These are phyloP conservation scores for Ochotona princeps DNA, from an alignment of 2,113 vertebrate genomes.

Conservation along the genomic window DNA sequence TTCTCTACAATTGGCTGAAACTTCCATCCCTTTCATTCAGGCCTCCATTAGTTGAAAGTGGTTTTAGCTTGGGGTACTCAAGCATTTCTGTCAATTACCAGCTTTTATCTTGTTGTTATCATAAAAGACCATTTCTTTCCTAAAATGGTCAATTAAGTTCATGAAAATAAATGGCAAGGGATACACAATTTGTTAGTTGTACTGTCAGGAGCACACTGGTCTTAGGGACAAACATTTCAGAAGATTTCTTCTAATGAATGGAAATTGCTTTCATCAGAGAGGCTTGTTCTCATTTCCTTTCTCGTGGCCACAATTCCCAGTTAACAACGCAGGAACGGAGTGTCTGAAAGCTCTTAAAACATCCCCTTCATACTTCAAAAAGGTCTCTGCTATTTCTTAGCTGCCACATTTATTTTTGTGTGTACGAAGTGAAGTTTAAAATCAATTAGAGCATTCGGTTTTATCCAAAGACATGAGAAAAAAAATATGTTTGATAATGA, in stretches of 20 bases:
- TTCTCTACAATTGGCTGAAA: conserved; percentile 72
- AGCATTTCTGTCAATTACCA: conserved; percentile 84
- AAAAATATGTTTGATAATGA: conserved; percentile 44
- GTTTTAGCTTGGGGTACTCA: conserved; percentile 77
- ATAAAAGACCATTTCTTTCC: conserved; percentile 83
- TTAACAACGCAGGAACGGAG: conserved; percentile 74
- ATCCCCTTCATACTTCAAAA: conserved; percentile 70
- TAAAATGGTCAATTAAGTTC: conserved; percentile 85
- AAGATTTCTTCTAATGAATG: conserved; percentile 82
- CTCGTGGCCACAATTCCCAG: conserved; percentile 70
- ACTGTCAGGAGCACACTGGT: conserved; percentile 73
- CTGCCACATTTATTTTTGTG: conserved; percentile 81
- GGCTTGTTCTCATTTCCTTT: conserved; percentile 62
- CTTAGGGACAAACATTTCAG: conserved; percentile 74
- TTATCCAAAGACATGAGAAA: conserved; percentile 72
- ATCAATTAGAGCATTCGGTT: conserved; percentile 72
- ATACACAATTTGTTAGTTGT: conserved; percentile 78
- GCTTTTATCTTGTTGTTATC: conserved; percentile 85
- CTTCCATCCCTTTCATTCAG: conserved; percentile 67
- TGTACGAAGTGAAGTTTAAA: conserved; percentile 81
- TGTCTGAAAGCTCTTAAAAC: conserved; percentile 84
- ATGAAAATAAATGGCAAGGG: conserved; percentile 83
- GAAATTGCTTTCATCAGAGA: conserved; percentile 80
- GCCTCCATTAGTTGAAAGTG: conserved; percentile 83
- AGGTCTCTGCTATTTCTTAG: conserved; percentile 79